phyloP scores from a whole-genome alignment of 2,888 invertebrate genomes.

The Sericinus montela region DNA sequence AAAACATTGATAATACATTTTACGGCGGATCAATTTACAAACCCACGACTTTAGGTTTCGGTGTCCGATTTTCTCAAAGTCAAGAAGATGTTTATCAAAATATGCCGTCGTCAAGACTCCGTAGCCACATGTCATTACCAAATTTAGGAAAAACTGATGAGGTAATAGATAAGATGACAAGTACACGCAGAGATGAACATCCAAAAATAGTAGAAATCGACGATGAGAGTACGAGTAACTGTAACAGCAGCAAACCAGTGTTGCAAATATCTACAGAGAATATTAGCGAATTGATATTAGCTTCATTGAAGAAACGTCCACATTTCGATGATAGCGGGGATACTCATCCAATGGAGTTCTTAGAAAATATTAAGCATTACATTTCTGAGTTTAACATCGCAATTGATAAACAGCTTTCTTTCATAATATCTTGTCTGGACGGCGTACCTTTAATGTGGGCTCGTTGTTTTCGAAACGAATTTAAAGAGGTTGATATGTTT shows the following conservation, averaged over 20 bases:
- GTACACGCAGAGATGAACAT: slow-evolving; percentile 36
- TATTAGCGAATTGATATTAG: slow-evolving; percentile 63
- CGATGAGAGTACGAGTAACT: slow-evolving; percentile 47
- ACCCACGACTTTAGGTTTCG: slow-evolving; percentile 63
- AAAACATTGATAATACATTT: slow-evolving; percentile 44
- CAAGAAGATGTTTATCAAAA: slow-evolving; percentile 67
- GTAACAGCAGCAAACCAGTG: slow-evolving; percentile 35
- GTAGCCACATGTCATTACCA: slow-evolving; percentile 71
- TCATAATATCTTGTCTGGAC: slow-evolving; percentile 67
- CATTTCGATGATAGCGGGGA: slow-evolving; percentile 66
- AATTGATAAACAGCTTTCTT: slow-evolving; percentile 56
- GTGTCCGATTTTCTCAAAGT: slow-evolving; percentile 68
- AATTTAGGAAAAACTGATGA: slow-evolving; percentile 62
- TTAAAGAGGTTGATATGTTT: slow-evolving; percentile 54
- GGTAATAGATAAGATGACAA: slow-evolving; percentile 45
- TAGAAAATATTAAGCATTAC: slow-evolving; percentile 64
- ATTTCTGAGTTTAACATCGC: slow-evolving; percentile 62
- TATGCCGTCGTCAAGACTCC: slow-evolving; percentile 66
- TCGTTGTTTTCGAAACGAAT: slow-evolving; percentile 64
- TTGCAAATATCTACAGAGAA: slow-evolving; percentile 57
- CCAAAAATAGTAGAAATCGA: slow-evolving; percentile 64
- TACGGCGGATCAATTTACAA: slow-evolving; percentile 60
- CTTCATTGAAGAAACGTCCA: slow-evolving; percentile 62
- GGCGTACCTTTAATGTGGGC: slow-evolving; percentile 72
- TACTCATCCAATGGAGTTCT: slow-evolving; percentile 69